Conservation (phyloP, 1,140 invertebrate species). For the Trachymyrmex cornetzi region DNA sequence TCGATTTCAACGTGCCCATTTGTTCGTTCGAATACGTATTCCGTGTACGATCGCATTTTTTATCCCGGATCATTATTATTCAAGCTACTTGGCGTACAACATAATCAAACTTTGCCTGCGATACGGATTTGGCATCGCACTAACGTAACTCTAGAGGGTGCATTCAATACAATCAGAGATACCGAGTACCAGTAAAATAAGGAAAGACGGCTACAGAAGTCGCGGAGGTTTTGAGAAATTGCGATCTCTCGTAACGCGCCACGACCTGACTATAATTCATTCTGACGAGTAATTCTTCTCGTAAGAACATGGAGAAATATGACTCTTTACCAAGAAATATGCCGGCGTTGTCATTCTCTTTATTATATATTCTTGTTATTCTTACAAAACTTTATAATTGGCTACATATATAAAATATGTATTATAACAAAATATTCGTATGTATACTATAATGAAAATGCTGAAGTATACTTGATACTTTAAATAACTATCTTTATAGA, state of each 20-base stretch:
- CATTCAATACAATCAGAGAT: constrained; percentile 43
- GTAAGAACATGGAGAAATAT: constrained; percentile 29
- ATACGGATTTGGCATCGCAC: constrained; percentile 11
- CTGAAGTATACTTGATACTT: background rate
- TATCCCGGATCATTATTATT: constrained; percentile 34
- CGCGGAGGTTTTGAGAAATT: constrained; percentile 53
- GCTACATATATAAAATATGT: too few relatives aligned
- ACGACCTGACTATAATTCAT: constrained; percentile 50
- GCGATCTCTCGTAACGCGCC: constrained; percentile 39
- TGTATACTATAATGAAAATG: background rate
- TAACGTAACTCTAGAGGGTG: constrained; percentile 11
- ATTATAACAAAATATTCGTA: background rate
- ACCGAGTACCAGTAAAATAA: constrained; percentile 43
- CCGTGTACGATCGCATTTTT: constrained; percentile 30
- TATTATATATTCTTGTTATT: constrained; percentile 46
- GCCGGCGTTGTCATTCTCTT: constrained; percentile 31
- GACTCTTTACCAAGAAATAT: constrained; percentile 26
- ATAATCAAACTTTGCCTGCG: constrained; percentile 41
- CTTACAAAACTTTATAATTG: constrained; percentile 55
- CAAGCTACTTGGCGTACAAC: constrained; percentile 34
- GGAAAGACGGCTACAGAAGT: constrained; percentile 5
- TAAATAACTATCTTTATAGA: constrained; percentile 9
- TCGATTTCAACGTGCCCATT: constrained; percentile 37
- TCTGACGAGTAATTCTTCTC: constrained; percentile 56
- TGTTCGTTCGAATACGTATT: background rate